Conservation (phyloP, 2,113 vertebrate species). For the Pomatorhinus ruficollis region DNA sequence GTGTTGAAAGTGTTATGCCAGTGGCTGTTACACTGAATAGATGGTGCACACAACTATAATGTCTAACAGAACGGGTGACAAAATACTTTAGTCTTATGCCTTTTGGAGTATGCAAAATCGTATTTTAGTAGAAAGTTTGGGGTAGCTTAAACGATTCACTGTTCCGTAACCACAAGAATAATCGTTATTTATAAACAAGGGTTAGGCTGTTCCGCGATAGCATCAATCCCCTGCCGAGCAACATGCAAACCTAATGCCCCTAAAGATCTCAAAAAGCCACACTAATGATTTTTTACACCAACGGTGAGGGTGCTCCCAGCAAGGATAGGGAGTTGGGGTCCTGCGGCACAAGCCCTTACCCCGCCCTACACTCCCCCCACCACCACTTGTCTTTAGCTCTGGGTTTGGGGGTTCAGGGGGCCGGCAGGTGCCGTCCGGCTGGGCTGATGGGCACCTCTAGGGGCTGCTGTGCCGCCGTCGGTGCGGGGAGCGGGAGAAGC, state of each 20-base stretch:
- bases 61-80: background rate
- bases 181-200: background rate
- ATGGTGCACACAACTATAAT: rapidly evolving
- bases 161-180: background rate
- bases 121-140: background rate
- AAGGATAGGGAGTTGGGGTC: background rate
- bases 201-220: background rate
- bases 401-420: background rate
- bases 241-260: background rate
- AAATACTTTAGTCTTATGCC: rapidly evolving
- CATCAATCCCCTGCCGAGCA: background rate
- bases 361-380: background rate
- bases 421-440: background rate
- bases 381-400: background rate
- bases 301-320: too few relatives aligned
- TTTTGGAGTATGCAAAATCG: background rate
- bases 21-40: background rate
- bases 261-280: background rate
- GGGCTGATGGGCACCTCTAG: background rate
- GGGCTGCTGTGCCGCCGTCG: background rate
- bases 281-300: background rate
- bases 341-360: background rate
- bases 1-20: background rate
- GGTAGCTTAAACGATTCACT: background rate
- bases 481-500: background rate